These are phyloP conservation scores for Austrolebias charrua DNA, from an alignment of 2,797 vertebrate species.

Conservation along the genomic window DNA sequence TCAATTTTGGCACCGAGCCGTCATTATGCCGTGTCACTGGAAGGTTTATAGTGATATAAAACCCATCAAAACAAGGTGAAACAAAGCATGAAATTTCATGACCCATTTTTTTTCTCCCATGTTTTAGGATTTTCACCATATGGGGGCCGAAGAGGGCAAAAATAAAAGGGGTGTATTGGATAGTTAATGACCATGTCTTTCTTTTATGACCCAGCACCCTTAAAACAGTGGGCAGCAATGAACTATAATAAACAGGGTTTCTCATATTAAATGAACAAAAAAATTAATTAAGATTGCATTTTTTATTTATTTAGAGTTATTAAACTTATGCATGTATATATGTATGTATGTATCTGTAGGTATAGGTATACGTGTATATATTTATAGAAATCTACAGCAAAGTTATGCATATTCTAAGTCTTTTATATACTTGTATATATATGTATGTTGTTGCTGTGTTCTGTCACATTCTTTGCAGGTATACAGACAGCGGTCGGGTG, in stretches of 20 bases:
- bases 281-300: too few relatives aligned
- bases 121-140: conserved; percentile 19
- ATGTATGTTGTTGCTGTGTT: too few relatives aligned
- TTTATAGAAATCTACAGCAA: too few relatives aligned
- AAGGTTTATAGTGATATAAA: conserved; percentile 64
- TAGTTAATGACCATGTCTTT: conserved; percentile 2
- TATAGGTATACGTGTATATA: too few relatives aligned
- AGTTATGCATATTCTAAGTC: too few relatives aligned
- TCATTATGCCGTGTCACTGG: conserved; percentile 63
- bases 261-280: conserved; percentile 19
- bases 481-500: too few relatives aligned
- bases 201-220: conserved; percentile 10
- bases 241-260: conserved; percentile 33
- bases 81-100: conserved; percentile 55
- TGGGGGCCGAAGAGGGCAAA: background rate
- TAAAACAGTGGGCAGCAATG: conserved; percentile 30
- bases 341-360: too few relatives aligned
- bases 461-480: too few relatives aligned
- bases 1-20: conserved; percentile 74
- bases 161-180: conserved; percentile 16
- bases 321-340: too few relatives aligned
- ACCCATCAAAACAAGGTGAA: conserved; percentile 61
- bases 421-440: too few relatives aligned
- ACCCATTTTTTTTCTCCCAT: conserved; percentile 13
- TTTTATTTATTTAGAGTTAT: too few relatives aligned